phyloP scores from a whole-genome alignment of 2,113 vertebrate genomes.

The Hipposideros armiger region DNA sequence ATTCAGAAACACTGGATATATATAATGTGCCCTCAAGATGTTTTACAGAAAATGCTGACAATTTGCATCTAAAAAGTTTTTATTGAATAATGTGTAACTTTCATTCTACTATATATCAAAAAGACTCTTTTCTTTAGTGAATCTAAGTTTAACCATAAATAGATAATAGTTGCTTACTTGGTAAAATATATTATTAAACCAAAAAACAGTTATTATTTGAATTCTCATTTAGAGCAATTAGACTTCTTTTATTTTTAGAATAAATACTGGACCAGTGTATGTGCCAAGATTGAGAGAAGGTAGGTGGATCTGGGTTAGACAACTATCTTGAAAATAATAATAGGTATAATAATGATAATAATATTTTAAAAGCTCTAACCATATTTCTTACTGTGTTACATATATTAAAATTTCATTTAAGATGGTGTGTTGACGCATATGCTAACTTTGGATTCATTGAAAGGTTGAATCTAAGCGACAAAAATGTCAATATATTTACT shows the following conservation, averaged over 20 bases:
- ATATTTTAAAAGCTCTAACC: background rate
- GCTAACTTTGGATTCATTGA: background rate
- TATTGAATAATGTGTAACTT: background rate
- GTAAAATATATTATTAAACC: background rate
- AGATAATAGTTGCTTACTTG: background rate
- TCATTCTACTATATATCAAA: background rate
- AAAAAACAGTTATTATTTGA: background rate
- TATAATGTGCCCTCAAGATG: background rate
- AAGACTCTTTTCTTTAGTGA: background rate
- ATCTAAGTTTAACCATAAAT: background rate
- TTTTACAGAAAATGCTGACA: background rate
- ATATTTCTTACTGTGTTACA: background rate
- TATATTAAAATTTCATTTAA: background rate
- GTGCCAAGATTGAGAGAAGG: background rate
- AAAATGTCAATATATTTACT: background rate
- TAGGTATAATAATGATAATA: background rate
- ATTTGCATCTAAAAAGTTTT: background rate
- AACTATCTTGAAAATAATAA: background rate
- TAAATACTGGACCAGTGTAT: background rate
- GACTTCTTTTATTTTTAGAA: background rate
- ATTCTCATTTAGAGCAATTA: conserved; percentile 4
- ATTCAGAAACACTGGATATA: background rate
- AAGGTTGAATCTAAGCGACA: background rate
- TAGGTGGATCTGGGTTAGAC: background rate
- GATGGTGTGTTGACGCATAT: background rate